Evolutionary conservation across 2,888 invertebrate genomes (phyloP).

Genomic region (Chydorus sphaericus): DNA sequence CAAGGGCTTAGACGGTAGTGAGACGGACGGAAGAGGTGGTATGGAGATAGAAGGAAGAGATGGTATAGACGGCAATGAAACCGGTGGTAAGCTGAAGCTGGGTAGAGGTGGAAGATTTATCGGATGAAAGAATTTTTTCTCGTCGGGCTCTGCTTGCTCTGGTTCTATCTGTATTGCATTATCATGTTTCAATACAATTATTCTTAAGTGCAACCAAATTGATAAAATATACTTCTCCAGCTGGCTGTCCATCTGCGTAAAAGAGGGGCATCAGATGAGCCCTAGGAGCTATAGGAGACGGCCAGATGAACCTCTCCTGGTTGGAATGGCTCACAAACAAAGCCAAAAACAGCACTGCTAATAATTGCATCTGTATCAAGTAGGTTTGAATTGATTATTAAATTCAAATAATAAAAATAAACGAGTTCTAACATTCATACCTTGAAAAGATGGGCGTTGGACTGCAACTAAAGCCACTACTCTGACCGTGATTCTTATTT

Average conservation of each 20-base stretch:
- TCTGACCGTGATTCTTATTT: not conserved
- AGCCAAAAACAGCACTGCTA: not conserved
- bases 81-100: no score
- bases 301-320: not conserved
- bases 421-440: not conserved
- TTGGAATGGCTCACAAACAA: not conserved
- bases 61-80: no score
- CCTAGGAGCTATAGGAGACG: not conserved
- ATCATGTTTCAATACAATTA: no score
- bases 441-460: not conserved
- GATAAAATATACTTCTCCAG: no score
- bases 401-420: not conserved
- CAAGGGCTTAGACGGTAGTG: no score
- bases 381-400: not conserved
- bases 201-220: no score
- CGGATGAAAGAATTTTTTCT: no score
- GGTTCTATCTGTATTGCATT: no score
- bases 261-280: constrained; percentile 1
- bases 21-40: no score
- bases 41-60: no score
- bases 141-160: no score
- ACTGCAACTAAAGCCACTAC: not conserved
- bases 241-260: not conserved
- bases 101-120: no score
- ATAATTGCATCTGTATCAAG: not conserved